These are phyloP conservation scores for Ptilodon capucinus DNA, from an alignment of 2,888 invertebrate genomes.

Conservation along the genomic window DNA sequence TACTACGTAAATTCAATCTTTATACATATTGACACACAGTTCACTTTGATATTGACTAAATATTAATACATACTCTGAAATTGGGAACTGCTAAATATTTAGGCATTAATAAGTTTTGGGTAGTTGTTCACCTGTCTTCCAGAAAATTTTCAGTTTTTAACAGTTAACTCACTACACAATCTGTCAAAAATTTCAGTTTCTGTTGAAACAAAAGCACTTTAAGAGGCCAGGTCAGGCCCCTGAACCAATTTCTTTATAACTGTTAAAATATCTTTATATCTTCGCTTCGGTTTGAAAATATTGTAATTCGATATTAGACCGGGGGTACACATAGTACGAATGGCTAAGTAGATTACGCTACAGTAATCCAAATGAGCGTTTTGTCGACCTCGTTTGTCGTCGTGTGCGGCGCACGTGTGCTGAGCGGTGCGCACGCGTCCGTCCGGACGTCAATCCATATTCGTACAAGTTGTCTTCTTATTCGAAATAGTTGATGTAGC, in stretches of 20 bases:
- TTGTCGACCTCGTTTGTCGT: conserved; percentile 63
- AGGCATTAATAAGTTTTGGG: no score
- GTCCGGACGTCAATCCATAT: conserved; percentile 50
- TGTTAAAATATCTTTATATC: conserved; percentile 7
- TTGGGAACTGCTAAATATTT: no score
- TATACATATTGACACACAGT: no score
- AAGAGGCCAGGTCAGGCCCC: no score
- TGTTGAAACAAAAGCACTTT: no score
- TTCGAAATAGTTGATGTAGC: conserved; percentile 23
- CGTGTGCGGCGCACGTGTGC: conserved; percentile 66
- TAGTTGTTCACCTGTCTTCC: no score
- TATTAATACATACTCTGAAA: no score
- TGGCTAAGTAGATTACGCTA: conserved; percentile 64
- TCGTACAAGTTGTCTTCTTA: conserved; percentile 34
- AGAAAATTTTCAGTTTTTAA: no score
- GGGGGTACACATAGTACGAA: conserved; percentile 37
- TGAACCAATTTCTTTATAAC: neutral
- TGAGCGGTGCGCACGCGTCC: conserved; percentile 42
- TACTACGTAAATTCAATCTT: no score
- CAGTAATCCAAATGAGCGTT: conserved; percentile 66
- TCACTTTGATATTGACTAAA: no score
- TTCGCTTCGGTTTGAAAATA: conserved; percentile 1
- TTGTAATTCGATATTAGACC: conserved; percentile 40
- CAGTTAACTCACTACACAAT: no score
- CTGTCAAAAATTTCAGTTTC: no score